These are phyloP conservation scores for Orussus abietinus DNA, from an alignment of 1,140 invertebrate genomes.

Conservation along the genomic window DNA sequence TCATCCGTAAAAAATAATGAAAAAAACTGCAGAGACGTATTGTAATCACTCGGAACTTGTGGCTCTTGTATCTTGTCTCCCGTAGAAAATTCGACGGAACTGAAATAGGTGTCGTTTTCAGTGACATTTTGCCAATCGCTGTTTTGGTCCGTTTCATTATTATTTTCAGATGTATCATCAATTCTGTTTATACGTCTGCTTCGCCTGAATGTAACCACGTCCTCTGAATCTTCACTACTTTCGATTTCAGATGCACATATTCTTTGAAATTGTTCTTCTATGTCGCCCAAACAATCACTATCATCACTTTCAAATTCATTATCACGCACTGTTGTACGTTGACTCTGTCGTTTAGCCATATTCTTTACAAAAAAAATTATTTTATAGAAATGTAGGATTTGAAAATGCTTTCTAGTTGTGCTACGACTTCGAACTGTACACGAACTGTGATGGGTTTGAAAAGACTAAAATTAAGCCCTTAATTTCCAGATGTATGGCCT, in stretches of 20 bases:
- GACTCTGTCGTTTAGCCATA: slow-evolving; percentile 11
- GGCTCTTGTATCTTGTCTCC: slow-evolving; percentile 1
- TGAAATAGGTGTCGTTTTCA: slow-evolving; percentile 1
- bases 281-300: slow-evolving; percentile 8
- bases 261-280: slow-evolving; percentile 14
- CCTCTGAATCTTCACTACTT: slow-evolving; percentile 15
- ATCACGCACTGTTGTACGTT: slow-evolving; percentile 10
- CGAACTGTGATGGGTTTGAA: slow-evolving; percentile 7
- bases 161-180: slow-evolving; percentile 19
- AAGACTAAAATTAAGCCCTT: slow-evolving; percentile 10
- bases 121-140: slow-evolving; percentile 14
- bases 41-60: slow-evolving; percentile 4
- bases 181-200: slow-evolving; percentile 13
- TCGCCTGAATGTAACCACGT: slow-evolving; percentile 11
- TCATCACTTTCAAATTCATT: slow-evolving; percentile 14
- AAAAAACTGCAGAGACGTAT: slow-evolving; percentile 9
- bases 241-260: slow-evolving; percentile 11
- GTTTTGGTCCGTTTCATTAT: slow-evolving; percentile 18
- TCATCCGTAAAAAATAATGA: slow-evolving; percentile 12
- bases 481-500: slow-evolving; percentile 9
- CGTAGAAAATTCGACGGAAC: slow-evolving; percentile 6
- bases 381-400: slow-evolving; percentile 11
- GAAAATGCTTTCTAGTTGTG: slow-evolving; percentile 12
- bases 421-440: slow-evolving; percentile 12
- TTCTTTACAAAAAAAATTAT: slow-evolving; percentile 13